Conservation (phyloP, 2,113 vertebrate genomes). For the Eptatretus burgeri region DNA sequence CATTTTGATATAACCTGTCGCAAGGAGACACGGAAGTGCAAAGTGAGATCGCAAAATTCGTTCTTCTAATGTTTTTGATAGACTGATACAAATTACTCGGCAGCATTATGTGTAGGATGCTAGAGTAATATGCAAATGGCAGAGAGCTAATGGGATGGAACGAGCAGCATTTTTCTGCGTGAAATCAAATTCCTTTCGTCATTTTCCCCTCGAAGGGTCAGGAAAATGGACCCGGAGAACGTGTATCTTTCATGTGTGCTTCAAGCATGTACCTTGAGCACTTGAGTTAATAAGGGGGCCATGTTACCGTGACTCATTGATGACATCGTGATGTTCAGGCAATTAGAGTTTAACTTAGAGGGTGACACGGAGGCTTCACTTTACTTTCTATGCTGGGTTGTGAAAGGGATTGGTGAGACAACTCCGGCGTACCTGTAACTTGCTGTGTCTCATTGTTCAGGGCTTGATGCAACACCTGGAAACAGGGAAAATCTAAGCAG, state of each 20-base stretch:
- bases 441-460: too few species aligned
- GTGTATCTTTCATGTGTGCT: background rate
- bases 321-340: slow-evolving; percentile 1
- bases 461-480: too few species aligned
- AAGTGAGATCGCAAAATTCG: too few species aligned
- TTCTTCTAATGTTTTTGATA: too few species aligned
- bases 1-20: too few species aligned
- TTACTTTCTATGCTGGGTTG: background rate
- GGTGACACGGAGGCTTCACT: background rate
- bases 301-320: background rate
- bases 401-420: background rate
- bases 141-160: background rate
- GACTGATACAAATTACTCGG: too few species aligned
- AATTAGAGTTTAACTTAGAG: background rate
- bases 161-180: background rate
- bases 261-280: slow-evolving; percentile 2
- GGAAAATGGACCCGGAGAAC: too few species aligned
- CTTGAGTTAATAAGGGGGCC: background rate
- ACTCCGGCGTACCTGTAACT: too few species aligned
- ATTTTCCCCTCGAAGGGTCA: background rate
- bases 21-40: too few species aligned
- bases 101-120: too few species aligned
- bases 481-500: too few species aligned
- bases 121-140: background rate
- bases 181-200: background rate